Evolutionary conservation across 2,113 vertebrate genomes (phyloP), one percentile per base, ranked within the genome.

Genomic region (Condylura cristata): DNA sequence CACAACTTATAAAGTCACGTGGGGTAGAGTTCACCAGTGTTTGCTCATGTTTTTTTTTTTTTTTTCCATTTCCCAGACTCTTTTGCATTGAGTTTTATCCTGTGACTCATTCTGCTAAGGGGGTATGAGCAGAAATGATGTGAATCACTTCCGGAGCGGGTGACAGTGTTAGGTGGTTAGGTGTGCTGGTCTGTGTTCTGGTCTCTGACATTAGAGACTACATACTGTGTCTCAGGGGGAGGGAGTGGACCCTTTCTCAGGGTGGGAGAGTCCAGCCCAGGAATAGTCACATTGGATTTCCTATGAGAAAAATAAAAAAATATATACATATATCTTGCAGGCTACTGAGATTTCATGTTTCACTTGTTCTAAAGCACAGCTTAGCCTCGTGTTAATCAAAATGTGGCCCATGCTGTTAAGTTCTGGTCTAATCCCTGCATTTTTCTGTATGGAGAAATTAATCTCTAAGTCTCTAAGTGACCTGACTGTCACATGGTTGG

Each of bases 361-460:
- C 65, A 44, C 61, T 91, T 86, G 44, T 89, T 87, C 44, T 70
- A n/a, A 66, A 90, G n/a, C 34, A 58, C 16, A 86, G 37, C 34
- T 91, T 76, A 88, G 24, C 7, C 37, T 41, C 58, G 17, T 80
- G 56, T 91, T 75, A 80, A 72, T 74, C 1, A 84, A 95, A 93
- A 94, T 44, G 51, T 68, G 16, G 18, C 20, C 37, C 51, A 85
- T 11, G 68, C 5, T 68, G 22, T 39, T 70, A 58, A 79, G 16
- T 84, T 86, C 58, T 79, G 9, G 2, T 86, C 16, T 63, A 86
- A 46, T 2, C 44, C 44, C 65, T 80, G 32, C 6, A 87, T 72
- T 80, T 56, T 92, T 66, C 80, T 37, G 26, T 65, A 51, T 82
- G 68, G 78, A 60, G 24, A 91, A 90, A 78, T 80, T 81, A 92